phyloP scores from a whole-genome alignment of 2,797 vertebrate genomes.

The Chaunax sp. region DNA sequence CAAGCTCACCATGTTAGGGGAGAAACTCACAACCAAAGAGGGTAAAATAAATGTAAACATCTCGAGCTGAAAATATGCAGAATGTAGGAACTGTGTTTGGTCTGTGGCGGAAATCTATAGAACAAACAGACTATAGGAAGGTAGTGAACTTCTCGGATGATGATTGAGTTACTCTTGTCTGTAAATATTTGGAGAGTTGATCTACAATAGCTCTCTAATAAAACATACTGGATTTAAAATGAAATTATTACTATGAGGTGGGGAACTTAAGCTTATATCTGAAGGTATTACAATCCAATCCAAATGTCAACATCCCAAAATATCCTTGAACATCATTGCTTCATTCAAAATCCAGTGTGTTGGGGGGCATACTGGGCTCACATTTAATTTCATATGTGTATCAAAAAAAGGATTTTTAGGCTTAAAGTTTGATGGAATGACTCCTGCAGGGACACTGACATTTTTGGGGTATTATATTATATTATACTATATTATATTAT shows the following conservation, averaged over 20 bases:
- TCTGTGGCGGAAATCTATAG: neutral
- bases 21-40: slow-evolving; percentile 93
- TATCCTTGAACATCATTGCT: neutral
- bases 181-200: too few relatives aligned
- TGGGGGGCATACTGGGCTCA: neutral
- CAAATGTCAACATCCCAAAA: neutral
- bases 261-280: too few relatives aligned
- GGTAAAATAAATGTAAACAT: slow-evolving; percentile 75
- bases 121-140: neutral
- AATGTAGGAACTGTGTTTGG: neutral
- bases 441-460: slow-evolving; percentile 7
- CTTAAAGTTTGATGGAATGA: neutral
- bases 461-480: slow-evolving; percentile 5
- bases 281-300: too few relatives aligned
- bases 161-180: too few relatives aligned
- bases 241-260: neutral
- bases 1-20: slow-evolving; percentile 92
- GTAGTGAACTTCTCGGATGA: too few relatives aligned
- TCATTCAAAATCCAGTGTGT: neutral
- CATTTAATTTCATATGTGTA: too few relatives aligned
- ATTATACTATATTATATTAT: too few relatives aligned
- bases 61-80: neutral
- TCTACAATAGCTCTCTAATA: neutral
- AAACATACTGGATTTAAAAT: neutral
- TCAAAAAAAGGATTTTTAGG: neutral